Percentiles rank a stretch among this genome's conserved stretches.
phyloP scores from a whole-genome alignment of 2,113 vertebrate genomes.

The Lampris megalopsis region DNA sequence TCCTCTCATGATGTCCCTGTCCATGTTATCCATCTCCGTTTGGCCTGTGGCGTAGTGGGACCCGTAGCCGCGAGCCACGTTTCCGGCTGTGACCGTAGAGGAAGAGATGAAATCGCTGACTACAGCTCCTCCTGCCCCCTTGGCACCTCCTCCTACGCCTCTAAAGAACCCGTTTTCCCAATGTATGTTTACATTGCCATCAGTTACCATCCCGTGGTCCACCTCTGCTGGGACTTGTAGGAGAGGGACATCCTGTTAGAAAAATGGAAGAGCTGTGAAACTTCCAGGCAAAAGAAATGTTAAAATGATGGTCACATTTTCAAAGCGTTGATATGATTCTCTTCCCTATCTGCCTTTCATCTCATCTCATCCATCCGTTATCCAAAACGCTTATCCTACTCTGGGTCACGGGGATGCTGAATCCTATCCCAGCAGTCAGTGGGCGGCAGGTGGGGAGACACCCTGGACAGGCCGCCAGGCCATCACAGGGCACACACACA shows the following conservation, averaged over 20 bases:
- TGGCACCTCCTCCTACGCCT: neutral
- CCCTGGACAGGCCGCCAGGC: no score
- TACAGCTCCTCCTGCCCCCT: neutral
- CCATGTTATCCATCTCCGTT: neutral
- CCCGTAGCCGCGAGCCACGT: constrained; percentile 18
- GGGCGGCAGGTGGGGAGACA: no score
- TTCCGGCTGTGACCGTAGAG: constrained; percentile 16
- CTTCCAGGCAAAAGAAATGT: neutral
- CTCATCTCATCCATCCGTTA: no score
- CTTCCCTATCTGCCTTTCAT: no score
- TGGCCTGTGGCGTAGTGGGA: constrained; percentile 10
- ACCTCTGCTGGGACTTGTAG: constrained; percentile 37
- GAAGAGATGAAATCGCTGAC: neutral
- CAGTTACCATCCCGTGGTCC: neutral
- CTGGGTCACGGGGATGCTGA: no score
- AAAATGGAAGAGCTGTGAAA: neutral
- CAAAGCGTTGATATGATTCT: neutral
- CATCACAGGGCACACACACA: no score
- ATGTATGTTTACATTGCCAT: neutral
- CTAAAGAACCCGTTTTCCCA: neutral
- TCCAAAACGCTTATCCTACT: no score
- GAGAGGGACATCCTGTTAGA: constrained; percentile 64
- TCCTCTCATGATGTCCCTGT: constrained; percentile 18
- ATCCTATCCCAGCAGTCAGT: no score
- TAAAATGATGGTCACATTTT: neutral